Conservation (phyloP, 2,888 invertebrate species). For the Minunthozetes semirufus region DNA sequence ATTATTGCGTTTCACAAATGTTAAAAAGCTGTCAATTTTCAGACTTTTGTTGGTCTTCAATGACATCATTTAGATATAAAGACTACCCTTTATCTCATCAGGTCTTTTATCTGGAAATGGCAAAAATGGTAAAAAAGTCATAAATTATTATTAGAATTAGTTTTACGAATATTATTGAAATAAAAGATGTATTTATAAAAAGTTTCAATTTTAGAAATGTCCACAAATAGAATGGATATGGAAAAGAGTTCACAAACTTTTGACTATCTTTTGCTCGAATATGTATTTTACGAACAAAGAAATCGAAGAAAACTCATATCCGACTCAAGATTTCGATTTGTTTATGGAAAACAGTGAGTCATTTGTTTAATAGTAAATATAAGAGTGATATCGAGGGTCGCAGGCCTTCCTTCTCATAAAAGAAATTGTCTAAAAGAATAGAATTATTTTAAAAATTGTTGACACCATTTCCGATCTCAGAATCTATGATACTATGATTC, state of each 20-base stretch:
- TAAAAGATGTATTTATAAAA: too few species aligned
- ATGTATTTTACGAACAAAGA: slow-evolving; percentile 12
- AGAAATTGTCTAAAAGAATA: too few species aligned
- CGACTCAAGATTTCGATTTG: neutral
- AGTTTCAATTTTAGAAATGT: neutral
- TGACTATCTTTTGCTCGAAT: slow-evolving; percentile 4
- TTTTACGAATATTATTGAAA: too few species aligned
- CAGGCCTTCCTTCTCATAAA: too few species aligned
- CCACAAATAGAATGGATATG: neutral
- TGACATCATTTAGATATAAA: neutral
- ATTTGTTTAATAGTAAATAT: neutral
- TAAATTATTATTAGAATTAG: neutral
- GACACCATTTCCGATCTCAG: too few species aligned
- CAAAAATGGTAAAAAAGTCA: neutral
- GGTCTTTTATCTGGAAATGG: slow-evolving; percentile 24
- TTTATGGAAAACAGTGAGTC: slow-evolving; percentile 34
- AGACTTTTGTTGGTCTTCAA: neutral
- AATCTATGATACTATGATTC: too few species aligned
- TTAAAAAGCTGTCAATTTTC: neutral
- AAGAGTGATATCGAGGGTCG: neutral
- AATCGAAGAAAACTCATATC: slow-evolving; percentile 6
- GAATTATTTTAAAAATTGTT: too few species aligned
- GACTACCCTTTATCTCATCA: slow-evolving; percentile 31
- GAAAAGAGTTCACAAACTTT: neutral
- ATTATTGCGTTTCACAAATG: slow-evolving; percentile 29